phyloP scores from a whole-genome alignment of 1,140 invertebrate species.

The Acyrthosiphon pisum region DNA sequence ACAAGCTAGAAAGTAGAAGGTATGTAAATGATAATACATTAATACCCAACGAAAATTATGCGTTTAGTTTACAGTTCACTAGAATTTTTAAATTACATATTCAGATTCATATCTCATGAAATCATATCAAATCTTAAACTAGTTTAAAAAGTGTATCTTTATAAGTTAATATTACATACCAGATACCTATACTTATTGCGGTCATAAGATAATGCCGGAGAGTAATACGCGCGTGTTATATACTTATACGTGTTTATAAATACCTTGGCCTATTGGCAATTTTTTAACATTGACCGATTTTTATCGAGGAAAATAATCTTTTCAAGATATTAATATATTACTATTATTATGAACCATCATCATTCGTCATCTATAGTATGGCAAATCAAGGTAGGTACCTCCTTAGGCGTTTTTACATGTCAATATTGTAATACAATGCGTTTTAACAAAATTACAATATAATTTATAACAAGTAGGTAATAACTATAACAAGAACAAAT shows the following conservation, averaged over 20 bases:
- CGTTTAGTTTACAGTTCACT: neutral
- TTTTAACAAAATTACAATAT: neutral
- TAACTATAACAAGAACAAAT: neutral
- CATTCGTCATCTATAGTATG: neutral
- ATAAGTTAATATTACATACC: neutral
- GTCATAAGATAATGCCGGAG: neutral
- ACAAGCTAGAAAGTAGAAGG: neutral
- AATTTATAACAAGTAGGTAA: neutral
- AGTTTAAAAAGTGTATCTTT: conserved; percentile 14
- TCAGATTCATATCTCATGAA: neutral
- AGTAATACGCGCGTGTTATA: neutral
- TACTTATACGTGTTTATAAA: neutral
- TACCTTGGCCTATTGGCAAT: neutral
- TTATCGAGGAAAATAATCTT: neutral
- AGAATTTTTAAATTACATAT: neutral
- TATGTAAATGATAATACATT: neutral
- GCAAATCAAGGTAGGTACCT: neutral
- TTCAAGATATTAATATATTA: neutral
- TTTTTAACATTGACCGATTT: conserved; percentile 21
- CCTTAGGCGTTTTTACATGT: neutral
- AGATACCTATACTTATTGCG: neutral
- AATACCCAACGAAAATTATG: neutral
- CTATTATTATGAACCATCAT: neutral
- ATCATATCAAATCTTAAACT: neutral
- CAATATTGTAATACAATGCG: neutral